A percentile compares a stretch with the other conserved stretches of the same genome.
Conservation (phyloP, 2,797 vertebrate genomes). For the Saxicola maurus region DNA sequence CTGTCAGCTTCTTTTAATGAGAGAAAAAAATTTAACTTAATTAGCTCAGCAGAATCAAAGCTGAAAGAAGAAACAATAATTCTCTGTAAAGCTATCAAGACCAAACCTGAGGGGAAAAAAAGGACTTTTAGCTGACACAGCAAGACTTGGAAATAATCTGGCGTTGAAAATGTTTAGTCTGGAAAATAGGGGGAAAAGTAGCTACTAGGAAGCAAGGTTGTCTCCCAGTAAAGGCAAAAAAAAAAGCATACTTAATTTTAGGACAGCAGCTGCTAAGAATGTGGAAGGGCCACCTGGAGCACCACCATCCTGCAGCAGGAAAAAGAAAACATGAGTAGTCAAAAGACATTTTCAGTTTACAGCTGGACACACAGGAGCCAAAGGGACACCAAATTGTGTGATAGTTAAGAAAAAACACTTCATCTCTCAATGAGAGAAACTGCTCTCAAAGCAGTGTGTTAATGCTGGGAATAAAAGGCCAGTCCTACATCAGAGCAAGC, state of each 20-base stretch:
- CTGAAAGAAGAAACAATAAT: background rate
- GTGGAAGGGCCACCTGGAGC: background rate
- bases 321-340: background rate
- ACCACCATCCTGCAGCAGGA: background rate
- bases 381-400: background rate
- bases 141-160: background rate
- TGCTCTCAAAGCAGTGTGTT: background rate
- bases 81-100: background rate
- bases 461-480: background rate
- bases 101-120: background rate
- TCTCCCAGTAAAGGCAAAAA: background rate
- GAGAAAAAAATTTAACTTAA: background rate
- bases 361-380: background rate
- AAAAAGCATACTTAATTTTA: background rate
- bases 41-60: background rate
- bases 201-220: background rate
- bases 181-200: background rate
- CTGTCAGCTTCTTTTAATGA: background rate
- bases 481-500: background rate
- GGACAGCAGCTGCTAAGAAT: background rate
- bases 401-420: background rate
- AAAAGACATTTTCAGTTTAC: background rate
- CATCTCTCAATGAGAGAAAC: background rate
- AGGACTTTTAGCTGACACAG: background rate
- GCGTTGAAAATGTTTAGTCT: background rate